phyloP scores from a whole-genome alignment of 2,113 vertebrate species.

The Anser brachyrhynchus region DNA sequence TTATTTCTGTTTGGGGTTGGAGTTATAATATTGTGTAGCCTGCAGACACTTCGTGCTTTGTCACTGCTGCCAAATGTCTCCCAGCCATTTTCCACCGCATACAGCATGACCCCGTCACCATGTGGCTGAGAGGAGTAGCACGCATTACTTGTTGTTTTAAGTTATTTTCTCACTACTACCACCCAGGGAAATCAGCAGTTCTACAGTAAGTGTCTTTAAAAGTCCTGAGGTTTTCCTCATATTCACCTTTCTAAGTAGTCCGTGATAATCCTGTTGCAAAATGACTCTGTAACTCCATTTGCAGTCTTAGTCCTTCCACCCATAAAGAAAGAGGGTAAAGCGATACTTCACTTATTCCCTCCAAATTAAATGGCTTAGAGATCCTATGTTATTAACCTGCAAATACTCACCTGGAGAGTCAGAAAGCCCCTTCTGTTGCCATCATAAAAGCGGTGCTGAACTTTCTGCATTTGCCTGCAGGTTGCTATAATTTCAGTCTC shows the following conservation, averaged over 20 bases:
- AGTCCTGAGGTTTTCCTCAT: slow-evolving; percentile 56
- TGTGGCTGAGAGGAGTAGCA: neutral
- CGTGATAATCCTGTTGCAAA: slow-evolving; percentile 31
- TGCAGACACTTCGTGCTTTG: slow-evolving; percentile 36
- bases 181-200: slow-evolving; percentile 48
- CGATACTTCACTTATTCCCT: slow-evolving; percentile 18
- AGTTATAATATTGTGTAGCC: neutral
- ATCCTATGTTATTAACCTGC: neutral
- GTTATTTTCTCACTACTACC: slow-evolving; percentile 9
- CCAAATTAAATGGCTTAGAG: slow-evolving; percentile 20
- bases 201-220: slow-evolving; percentile 9
- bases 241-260: slow-evolving; percentile 35
- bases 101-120: slow-evolving; percentile 8
- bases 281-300: neutral
- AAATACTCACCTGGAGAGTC: neutral
- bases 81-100: neutral
- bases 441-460: neutral
- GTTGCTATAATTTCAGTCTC: neutral
- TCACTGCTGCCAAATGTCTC: slow-evolving; percentile 13
- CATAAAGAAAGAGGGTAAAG: neutral
- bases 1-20: slow-evolving; percentile 14
- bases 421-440: slow-evolving; percentile 29
- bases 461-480: neutral
- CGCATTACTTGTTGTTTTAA: neutral
- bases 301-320: neutral